These are phyloP conservation scores for Iguana delicatissima DNA, from an alignment of 2,797 vertebrate species.

Conservation along the genomic window DNA sequence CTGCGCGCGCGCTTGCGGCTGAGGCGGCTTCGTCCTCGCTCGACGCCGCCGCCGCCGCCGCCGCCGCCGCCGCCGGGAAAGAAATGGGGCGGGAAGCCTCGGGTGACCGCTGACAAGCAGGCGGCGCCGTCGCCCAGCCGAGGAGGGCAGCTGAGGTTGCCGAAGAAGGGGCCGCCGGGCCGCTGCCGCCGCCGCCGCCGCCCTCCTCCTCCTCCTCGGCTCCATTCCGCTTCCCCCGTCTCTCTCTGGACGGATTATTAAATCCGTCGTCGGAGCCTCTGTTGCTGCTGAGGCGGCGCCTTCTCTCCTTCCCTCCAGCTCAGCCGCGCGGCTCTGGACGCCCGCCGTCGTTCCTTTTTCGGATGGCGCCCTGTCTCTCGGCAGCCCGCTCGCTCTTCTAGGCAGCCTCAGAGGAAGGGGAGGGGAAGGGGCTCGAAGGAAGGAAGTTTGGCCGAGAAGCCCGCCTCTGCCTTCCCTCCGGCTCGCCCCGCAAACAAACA, in stretches of 20 bases:
- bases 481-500: neutral
- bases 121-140: neutral
- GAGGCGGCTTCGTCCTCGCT: neutral
- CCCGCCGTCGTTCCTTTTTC: conserved; percentile 4
- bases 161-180: neutral
- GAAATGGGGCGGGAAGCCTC: neutral
- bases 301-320: too few species aligned
- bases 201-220: neutral
- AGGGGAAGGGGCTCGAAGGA: conserved; percentile 4
- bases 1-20: too few species aligned
- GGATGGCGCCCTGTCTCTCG: neutral
- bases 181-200: neutral
- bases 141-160: neutral
- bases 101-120: neutral
- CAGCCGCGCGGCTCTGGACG: too few species aligned
- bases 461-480: conserved; percentile 50
- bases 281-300: neutral
- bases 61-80: neutral
- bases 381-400: neutral
- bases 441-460: conserved; percentile 27
- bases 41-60: neutral
- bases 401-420: conserved; percentile 29
- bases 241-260: too few species aligned
- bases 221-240: neutral
- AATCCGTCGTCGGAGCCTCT: neutral